Percentiles rank a stretch among this genome's conserved stretches.
Conservation (phyloP, 2,797 vertebrate genomes). For the Thripadectes ignobilis region DNA sequence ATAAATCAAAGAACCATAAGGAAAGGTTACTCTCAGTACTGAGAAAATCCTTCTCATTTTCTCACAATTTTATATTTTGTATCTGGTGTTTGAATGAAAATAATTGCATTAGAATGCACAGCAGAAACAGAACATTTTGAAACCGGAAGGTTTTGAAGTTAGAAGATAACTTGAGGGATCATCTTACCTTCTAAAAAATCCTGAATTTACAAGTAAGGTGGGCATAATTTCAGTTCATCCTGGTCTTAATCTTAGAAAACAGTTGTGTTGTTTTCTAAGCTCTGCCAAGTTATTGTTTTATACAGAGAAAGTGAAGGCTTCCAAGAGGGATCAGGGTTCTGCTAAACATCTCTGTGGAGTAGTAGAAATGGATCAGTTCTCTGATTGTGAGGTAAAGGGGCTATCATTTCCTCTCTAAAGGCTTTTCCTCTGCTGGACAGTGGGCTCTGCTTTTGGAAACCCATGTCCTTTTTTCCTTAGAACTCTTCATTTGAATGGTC, state of each 20-base stretch:
- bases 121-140: background rate
- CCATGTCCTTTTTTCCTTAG: background rate
- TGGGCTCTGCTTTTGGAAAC: background rate
- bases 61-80: background rate
- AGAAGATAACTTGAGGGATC: background rate
- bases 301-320: background rate
- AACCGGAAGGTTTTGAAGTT: background rate
- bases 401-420: background rate
- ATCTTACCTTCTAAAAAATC: background rate
- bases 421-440: background rate
- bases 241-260: background rate
- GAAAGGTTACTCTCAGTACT: background rate
- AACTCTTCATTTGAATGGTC: background rate
- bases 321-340: background rate
- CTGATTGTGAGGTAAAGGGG: background rate
- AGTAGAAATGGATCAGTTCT: background rate
- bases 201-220: background rate
- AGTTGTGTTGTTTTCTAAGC: background rate
- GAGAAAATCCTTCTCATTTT: background rate
- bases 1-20: background rate
- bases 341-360: background rate
- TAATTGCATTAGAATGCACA: background rate
- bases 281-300: background rate
- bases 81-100: background rate
- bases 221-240: background rate